Conservation (phyloP, 2,888 invertebrate genomes). For the Calliopum simillimum region DNA sequence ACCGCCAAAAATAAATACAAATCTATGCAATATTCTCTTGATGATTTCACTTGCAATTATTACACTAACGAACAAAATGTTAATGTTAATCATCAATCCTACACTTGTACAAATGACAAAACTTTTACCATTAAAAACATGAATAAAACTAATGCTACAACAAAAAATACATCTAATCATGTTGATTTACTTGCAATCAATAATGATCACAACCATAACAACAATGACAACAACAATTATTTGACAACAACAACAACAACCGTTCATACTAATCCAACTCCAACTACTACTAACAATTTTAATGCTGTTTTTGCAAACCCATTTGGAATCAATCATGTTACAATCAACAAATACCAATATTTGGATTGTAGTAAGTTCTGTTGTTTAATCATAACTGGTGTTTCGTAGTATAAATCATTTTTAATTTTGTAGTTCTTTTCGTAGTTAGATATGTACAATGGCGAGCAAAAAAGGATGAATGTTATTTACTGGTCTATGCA, state of each 20-base stretch:
- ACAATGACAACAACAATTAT: slow-evolving; percentile 25
- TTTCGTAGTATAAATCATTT: background rate
- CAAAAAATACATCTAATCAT: slow-evolving; percentile 23
- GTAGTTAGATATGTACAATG: slow-evolving; percentile 40
- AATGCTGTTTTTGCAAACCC: slow-evolving; percentile 49
- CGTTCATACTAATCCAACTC: slow-evolving; percentile 47
- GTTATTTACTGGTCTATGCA: no score
- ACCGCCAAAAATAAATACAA: slow-evolving; percentile 26
- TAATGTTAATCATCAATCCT: slow-evolving; percentile 38
- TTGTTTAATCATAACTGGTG: slow-evolving; percentile 16
- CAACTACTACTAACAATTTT: slow-evolving; percentile 51
- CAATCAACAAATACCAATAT: slow-evolving; percentile 58
- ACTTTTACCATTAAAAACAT: slow-evolving; percentile 35
- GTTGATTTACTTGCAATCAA: slow-evolving; percentile 32
- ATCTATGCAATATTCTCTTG: slow-evolving; percentile 7
- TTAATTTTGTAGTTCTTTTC: slow-evolving; percentile 19
- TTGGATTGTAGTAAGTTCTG: slow-evolving; percentile 66
- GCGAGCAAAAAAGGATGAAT: no score
- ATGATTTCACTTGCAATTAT: slow-evolving; percentile 16
- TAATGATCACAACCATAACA: slow-evolving; percentile 29
- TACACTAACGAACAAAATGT: slow-evolving; percentile 41
- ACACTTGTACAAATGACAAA: slow-evolving; percentile 37
- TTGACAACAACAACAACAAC: slow-evolving; percentile 44
- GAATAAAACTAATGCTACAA: slow-evolving; percentile 20
- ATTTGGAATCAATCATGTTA: slow-evolving; percentile 49